These are phyloP conservation scores for Antigone vipio DNA, from an alignment of 2,113 vertebrate species.

Conservation along the genomic window DNA sequence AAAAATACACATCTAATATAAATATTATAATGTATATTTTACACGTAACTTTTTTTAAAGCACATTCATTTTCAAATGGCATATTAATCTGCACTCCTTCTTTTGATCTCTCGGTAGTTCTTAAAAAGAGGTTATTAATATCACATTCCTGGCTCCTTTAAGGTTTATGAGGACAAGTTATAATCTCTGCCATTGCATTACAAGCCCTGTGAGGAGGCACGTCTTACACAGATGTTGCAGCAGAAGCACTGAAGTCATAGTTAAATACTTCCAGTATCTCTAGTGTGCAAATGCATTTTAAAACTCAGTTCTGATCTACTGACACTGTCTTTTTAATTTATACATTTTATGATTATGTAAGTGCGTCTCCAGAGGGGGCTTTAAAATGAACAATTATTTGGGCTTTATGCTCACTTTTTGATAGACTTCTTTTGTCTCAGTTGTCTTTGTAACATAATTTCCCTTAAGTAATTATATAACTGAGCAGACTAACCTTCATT, in stretches of 20 bases:
- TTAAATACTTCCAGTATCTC: background rate
- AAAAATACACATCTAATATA: fast-evolving
- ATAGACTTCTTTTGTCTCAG: constrained; percentile 18
- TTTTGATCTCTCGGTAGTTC: background rate
- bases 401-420: background rate
- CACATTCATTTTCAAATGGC: background rate
- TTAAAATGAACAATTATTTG: background rate
- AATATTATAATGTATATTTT: background rate
- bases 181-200: background rate
- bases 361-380: background rate
- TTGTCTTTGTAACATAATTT: constrained; percentile 39
- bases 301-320: background rate
- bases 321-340: background rate
- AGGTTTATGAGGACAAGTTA: background rate
- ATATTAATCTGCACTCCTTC: background rate
- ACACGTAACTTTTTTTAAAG: background rate
- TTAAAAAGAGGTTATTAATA: background rate
- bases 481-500: constrained; percentile 36
- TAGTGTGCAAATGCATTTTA: background rate
- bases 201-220: background rate
- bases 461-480: constrained; percentile 65
- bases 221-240: background rate
- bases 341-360: background rate
- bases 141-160: background rate
- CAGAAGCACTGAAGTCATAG: background rate